Base-by-base conservation (phyloP, 2,113 vertebrate genomes). In the Prietella phreatophila region DNA sequence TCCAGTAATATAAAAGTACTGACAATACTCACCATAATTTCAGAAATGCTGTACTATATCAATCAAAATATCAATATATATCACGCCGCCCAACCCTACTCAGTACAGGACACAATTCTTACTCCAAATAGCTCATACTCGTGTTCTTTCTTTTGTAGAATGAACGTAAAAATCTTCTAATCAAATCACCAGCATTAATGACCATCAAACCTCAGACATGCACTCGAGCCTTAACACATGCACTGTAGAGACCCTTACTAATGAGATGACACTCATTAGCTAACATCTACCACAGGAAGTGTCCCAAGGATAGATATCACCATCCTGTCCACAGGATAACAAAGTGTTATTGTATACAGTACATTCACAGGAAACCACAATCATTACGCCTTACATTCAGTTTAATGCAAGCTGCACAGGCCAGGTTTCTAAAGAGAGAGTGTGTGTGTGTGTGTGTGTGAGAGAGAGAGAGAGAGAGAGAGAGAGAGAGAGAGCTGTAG, bases 241-340 rank as follows among this genome's bases (percentile, higher is more conserved):
- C 30, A 9, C 73, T 36, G 30, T 84, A 58, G 39, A 89, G 58
- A 83, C 36, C 36, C 76, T 86, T 67, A 3, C 71, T 87, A 84
- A 86, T 79, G 55, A 84, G 50, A 79, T n/a, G 15, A 30, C 60
- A 50, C 61, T 81, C 80, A 75, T 85, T 75, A 82, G 65, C 56
- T 53, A 73, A 61, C 42, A 53, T 56, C 65, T 73, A 75, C 17
- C 2, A 11, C 6, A 84, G 22, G 67, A 56, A 55, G 8, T 42
- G 42, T 58, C 22, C 55, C 8, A 36, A 36, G n/a, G n/a, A 10
- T 47, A 3, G 15, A 53, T 14, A 22, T 73, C 13, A 60, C 17
- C 30, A 20, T 69, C 50, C 61, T 89, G n/a, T 85, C 30, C 60
- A 60, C n/a, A 36, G 36, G 36, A 36, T 36, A 36, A 53, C 9